Percentiles rank a stretch among this genome's conserved stretches.
Evolutionary conservation across 2,113 vertebrate genomes (phyloP).

Genomic region (Noturus placidus): DNA sequence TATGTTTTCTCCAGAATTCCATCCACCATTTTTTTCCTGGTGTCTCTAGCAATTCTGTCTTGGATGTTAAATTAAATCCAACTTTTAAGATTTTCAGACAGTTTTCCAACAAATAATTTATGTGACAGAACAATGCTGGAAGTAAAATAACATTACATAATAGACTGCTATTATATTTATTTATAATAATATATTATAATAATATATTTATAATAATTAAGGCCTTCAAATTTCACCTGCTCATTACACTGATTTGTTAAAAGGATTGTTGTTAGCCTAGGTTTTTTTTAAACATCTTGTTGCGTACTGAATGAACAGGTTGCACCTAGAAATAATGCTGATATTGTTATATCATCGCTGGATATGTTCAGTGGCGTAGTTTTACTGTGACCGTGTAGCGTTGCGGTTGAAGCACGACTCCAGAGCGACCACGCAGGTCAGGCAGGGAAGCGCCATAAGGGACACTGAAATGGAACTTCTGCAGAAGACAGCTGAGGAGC

Average conservation of each 20-base stretch:
- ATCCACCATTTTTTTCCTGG: background rate
- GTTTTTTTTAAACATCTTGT: background rate
- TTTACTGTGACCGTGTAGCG: constrained; percentile 63
- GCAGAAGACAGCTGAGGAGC: constrained; percentile 72
- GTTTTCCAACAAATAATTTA: background rate
- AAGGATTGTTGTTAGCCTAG: background rate
- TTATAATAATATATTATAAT: too few relatives aligned
- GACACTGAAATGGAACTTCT: constrained; percentile 67
- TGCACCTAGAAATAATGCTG: background rate
- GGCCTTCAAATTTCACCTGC: background rate
- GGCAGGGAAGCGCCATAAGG: constrained; percentile 60
- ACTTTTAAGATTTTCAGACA: background rate
- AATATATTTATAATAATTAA: too few relatives aligned
- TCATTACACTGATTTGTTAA: background rate
- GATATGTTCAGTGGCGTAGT: constrained; percentile 37
- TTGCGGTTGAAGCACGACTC: constrained; percentile 73
- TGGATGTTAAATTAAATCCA: background rate
- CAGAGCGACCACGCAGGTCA: constrained; percentile 69
- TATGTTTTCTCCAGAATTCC: background rate
- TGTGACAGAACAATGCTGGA: background rate
- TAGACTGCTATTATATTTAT: too few relatives aligned
- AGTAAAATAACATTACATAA: background rate
- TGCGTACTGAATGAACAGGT: background rate
- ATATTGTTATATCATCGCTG: background rate
- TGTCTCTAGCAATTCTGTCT: background rate